These are phyloP conservation scores for Myrmecophaga tridactyla DNA, from an alignment of 2,113 vertebrate genomes.

Conservation along the genomic window DNA sequence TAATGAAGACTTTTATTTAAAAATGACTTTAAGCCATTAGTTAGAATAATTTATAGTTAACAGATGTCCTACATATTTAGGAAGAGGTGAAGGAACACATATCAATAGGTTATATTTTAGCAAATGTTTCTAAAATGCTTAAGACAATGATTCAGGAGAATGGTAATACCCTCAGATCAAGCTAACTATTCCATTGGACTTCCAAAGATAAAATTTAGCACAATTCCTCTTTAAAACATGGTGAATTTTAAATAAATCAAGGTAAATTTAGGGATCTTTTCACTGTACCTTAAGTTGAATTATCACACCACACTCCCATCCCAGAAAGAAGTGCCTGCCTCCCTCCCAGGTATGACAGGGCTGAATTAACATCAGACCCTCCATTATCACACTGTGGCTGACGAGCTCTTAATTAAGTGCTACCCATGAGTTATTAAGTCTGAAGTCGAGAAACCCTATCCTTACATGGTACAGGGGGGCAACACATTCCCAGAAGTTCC, in stretches of 20 bases:
- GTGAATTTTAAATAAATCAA: background rate
- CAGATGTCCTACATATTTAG: background rate
- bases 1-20: background rate
- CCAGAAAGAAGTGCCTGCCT: background rate
- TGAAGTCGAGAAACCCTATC: background rate
- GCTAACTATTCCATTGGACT: background rate
- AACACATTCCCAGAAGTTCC: background rate
- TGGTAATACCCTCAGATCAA: background rate
- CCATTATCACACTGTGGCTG: rapidly evolving
- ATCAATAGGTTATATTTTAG: background rate
- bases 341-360: background rate
- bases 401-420: too few relatives aligned
- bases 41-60: background rate
- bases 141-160: background rate
- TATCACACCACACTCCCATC: background rate
- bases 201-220: background rate
- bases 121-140: background rate
- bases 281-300: background rate
- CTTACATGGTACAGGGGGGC: background rate
- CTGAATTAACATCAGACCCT: rapidly evolving
- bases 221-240: background rate
- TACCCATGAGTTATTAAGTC: background rate
- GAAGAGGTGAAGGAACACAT: background rate
- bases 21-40: background rate
- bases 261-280: background rate